Evolutionary conservation across 2,113 vertebrate genomes (phyloP).

Genomic region (Setophaga kirtlandii): DNA sequence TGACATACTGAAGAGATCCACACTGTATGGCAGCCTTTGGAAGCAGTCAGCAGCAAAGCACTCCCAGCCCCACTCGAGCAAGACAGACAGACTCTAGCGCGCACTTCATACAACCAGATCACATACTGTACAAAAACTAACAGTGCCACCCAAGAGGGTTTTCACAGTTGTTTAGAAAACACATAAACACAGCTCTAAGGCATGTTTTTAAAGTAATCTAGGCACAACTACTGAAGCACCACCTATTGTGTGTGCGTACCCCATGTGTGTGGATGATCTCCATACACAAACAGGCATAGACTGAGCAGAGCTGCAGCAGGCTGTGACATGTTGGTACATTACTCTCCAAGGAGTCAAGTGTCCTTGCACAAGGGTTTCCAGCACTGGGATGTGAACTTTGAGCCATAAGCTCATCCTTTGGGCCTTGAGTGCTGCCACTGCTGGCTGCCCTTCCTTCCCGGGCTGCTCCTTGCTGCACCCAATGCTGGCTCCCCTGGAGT

Average conservation of each 20-base stretch:
- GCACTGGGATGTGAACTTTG: rapidly evolving
- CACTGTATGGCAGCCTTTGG: neutral
- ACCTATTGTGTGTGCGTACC: neutral
- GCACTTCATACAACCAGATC: neutral
- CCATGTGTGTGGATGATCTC: rapidly evolving
- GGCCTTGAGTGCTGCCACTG: neutral
- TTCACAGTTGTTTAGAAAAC: conserved; percentile 29
- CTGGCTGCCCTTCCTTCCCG: neutral
- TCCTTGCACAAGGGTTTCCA: neutral
- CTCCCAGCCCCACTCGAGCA: neutral
- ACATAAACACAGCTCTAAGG: neutral
- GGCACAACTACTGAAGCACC: conserved; percentile 10
- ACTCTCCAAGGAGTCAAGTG: neutral
- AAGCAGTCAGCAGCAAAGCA: neutral
- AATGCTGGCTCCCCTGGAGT: neutral
- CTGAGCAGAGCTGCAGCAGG: neutral
- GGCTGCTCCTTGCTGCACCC: neutral
- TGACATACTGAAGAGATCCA: neutral
- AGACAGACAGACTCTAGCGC: neutral
- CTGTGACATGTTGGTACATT: rapidly evolving
- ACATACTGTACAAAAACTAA: neutral
- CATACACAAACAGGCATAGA: neutral
- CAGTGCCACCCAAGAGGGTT: neutral
- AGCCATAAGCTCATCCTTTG: neutral
- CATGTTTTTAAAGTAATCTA: neutral